Percentiles rank a stretch among this genome's conserved stretches.
Evolutionary conservation across 2,113 vertebrate species (phyloP).

Genomic region (Alaudala cheleensis): DNA sequence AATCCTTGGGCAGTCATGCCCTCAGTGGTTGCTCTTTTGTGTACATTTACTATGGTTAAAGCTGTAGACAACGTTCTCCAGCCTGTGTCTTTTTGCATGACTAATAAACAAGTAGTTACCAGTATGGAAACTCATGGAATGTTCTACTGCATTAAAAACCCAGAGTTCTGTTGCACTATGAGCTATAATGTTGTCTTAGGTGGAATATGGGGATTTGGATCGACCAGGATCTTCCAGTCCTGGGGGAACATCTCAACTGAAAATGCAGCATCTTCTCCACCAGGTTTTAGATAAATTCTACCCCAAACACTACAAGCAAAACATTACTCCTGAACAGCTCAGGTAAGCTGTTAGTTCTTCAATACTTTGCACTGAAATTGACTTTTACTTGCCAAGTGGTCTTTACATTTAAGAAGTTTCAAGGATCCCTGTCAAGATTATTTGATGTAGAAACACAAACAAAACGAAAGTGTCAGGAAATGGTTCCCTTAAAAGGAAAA

Average conservation of each 20-base stretch:
- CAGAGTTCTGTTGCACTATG: neutral
- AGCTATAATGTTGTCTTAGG: constrained; percentile 54
- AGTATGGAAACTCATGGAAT: neutral
- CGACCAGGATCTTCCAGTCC: constrained; percentile 71
- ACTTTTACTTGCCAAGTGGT: neutral
- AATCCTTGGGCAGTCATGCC: neutral
- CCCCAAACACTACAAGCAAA: constrained; percentile 85
- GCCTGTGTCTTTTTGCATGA: neutral
- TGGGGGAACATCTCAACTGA: constrained; percentile 71
- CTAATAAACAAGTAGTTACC: neutral
- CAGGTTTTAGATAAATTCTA: constrained; percentile 88
- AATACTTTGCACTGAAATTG: neutral
- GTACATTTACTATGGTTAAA: neutral
- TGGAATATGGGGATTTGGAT: constrained; percentile 86
- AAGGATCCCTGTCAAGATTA: neutral
- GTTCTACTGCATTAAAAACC: neutral
- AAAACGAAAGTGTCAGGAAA: neutral
- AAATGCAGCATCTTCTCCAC: constrained; percentile 83
- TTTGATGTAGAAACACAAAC: neutral
- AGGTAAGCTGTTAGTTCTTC: constrained; percentile 68
- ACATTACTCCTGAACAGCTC: constrained; percentile 79
- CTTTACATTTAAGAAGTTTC: neutral
- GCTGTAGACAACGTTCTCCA: neutral
- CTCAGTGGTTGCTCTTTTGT: neutral
- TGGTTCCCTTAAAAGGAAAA: neutral